phyloP scores from a whole-genome alignment of 2,113 vertebrate species.

The Coryphaenoides rupestris region DNA sequence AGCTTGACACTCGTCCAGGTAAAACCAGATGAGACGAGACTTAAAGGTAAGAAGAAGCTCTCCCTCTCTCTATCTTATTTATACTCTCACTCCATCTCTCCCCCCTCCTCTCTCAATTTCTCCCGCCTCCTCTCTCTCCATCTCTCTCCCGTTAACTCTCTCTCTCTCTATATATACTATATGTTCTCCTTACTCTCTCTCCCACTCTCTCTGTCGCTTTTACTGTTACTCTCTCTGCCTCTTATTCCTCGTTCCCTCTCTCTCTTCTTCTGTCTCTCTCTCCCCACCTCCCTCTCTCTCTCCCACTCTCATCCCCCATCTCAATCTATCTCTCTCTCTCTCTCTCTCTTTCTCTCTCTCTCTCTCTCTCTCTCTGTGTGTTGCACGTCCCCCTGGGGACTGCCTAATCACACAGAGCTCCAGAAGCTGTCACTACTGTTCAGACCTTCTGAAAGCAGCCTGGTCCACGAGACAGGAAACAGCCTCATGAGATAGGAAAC shows the following conservation, averaged over 20 bases:
- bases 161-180: too few species aligned
- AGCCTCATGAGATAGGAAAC: too few species aligned
- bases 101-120: not conserved
- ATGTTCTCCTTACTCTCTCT: too few species aligned
- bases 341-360: constrained; percentile 5
- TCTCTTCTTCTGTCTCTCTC: constrained; percentile 2
- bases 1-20: constrained; percentile 17
- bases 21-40: constrained; percentile 32
- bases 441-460: constrained; percentile 6
- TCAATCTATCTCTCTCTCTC: not conserved
- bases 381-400: constrained; percentile 31
- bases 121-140: constrained; percentile 5
- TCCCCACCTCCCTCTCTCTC: not conserved
- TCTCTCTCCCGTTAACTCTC: not conserved
- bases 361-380: not conserved
- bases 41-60: constrained; percentile 28
- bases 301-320: constrained; percentile 14
- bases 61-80: too few species aligned
- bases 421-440: constrained; percentile 49
- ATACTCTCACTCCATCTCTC: not conserved
- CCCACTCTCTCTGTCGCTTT: not conserved
- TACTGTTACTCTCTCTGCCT: not conserved
- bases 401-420: constrained; percentile 31
- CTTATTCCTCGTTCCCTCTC: too few species aligned
- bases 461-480: too few species aligned